phyloP scores from a whole-genome alignment of 2,888 invertebrate species.

The Sphaerophoria taeniata region DNA sequence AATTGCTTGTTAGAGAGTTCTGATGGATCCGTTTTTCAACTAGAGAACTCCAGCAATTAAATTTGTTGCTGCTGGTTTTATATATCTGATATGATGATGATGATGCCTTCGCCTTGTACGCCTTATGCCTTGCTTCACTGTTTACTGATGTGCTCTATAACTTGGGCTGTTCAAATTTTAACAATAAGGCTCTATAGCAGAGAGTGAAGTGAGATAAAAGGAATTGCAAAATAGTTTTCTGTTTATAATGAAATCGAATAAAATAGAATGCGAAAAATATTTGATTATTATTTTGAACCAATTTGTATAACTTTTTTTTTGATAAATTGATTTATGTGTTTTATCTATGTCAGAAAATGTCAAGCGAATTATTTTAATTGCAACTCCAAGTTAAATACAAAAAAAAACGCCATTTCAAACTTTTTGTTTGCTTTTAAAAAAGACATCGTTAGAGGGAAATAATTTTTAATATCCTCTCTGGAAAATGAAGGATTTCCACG shows the following conservation, averaged over 20 bases:
- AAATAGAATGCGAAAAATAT: constrained; percentile 6
- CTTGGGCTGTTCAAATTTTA: neutral
- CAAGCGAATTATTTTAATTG: constrained; percentile 63
- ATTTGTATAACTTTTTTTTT: neutral
- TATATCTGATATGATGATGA: neutral
- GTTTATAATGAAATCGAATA: constrained; percentile 19
- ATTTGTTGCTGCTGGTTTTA: constrained; percentile 58
- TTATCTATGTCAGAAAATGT: constrained; percentile 22
- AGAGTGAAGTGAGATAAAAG: neutral
- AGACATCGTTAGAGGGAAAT: too few relatives aligned
- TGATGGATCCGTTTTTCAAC: constrained; percentile 75
- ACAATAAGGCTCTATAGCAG: neutral
- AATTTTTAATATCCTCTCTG: too few relatives aligned
- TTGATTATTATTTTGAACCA: neutral
- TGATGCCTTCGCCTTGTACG: neutral
- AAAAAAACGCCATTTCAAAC: too few relatives aligned
- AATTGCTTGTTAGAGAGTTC: constrained; percentile 77
- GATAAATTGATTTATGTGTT: neutral
- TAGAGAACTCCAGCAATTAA: constrained; percentile 71
- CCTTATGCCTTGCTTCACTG: too few relatives aligned
- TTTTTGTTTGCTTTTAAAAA: too few relatives aligned
- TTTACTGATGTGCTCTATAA: neutral
- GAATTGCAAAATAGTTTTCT: constrained; percentile 21
- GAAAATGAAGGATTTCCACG: too few relatives aligned
- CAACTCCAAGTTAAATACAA: neutral